Conservation (phyloP, 2,113 vertebrate genomes). For the Cyanistes caeruleus region DNA sequence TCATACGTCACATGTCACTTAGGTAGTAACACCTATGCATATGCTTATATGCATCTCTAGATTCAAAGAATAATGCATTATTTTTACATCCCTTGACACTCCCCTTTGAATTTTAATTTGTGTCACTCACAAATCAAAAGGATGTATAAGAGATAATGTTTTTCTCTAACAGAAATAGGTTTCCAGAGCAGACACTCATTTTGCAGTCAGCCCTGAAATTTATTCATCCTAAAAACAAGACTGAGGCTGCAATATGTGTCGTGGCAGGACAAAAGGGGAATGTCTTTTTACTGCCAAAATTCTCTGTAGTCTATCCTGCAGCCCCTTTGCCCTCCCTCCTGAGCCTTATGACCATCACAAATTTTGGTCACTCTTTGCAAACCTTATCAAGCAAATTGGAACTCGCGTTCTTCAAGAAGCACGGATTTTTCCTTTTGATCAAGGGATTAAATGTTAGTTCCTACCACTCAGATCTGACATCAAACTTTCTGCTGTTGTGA, state of each 20-base stretch:
- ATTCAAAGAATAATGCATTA: not conserved
- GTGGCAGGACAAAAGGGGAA: not conserved
- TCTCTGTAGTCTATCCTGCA: not conserved
- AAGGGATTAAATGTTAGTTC: not conserved
- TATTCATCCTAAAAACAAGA: slow-evolving; percentile 4
- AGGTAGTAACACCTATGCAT: not conserved
- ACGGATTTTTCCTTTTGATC: not conserved
- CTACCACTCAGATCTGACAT: not conserved
- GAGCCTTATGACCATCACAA: not conserved
- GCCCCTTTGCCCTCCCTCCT: not conserved
- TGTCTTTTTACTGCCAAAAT: not conserved
- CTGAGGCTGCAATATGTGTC: not conserved
- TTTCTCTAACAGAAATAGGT: not conserved
- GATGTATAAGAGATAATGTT: not conserved
- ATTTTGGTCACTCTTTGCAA: not conserved
- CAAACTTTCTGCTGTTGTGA: not conserved
- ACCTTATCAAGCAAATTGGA: not conserved
- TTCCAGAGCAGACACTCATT: not conserved
- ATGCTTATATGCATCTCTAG: not conserved
- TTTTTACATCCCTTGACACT: not conserved
- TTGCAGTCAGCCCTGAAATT: not conserved
- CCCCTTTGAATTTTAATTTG: not conserved
- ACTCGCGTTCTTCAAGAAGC: not conserved
- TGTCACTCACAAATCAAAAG: not conserved
- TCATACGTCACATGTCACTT: not conserved